Percentiles rank a stretch among this genome's conserved stretches.
Evolutionary conservation across 2,113 vertebrate species (phyloP).

Genomic region (Saguinus imperator): DNA sequence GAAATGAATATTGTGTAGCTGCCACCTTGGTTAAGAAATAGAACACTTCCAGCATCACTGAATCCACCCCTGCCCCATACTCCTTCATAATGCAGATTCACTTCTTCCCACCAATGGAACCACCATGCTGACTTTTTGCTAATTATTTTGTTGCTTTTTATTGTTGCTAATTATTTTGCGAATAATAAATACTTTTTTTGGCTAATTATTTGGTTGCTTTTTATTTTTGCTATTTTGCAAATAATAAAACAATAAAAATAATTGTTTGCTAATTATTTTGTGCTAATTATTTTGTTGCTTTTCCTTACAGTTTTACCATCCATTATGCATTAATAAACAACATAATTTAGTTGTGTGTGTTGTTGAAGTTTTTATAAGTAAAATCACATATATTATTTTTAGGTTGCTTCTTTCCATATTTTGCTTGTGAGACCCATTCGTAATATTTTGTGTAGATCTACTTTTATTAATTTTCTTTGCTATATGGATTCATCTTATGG

Average conservation of each 20-base stretch:
- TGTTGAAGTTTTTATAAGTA: constrained; percentile 7
- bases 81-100: not conserved
- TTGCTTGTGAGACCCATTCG: not conserved
- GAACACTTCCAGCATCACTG: not conserved
- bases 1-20: not conserved
- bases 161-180: not conserved
- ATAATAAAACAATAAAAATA: too few species aligned
- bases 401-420: not conserved
- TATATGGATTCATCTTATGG: not conserved
- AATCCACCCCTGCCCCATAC: accelerated
- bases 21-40: not conserved
- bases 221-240: not conserved
- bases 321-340: not conserved
- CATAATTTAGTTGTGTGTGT: not conserved
- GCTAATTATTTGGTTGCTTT: not conserved
- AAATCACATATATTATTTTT: not conserved
- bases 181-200: too few species aligned
- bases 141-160: not conserved
- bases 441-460: not conserved
- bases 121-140: not conserved
- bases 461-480: constrained; percentile 13
- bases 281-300: not conserved
- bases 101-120: not conserved
- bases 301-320: not conserved
- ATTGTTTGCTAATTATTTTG: too few species aligned